phyloP scores from a whole-genome alignment of 2,888 invertebrate species.

The Nesidiocoris tenuis region DNA sequence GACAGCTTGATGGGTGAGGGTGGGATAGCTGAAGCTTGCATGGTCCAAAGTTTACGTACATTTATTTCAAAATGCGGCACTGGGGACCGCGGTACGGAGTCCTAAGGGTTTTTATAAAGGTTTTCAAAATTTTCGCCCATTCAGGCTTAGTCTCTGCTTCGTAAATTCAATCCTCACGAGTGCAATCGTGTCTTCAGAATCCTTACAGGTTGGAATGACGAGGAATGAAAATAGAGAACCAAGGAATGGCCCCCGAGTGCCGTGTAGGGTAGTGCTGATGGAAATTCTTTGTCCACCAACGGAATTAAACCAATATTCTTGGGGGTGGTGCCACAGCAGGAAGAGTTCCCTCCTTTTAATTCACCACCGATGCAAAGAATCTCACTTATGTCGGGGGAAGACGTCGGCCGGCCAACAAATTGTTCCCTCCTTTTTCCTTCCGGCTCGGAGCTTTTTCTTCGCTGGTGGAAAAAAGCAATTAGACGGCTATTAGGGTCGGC shows the following conservation, averaged over 20 bases:
- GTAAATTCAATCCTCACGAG: no score
- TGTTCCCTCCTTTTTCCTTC: background rate
- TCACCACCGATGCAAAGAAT: slow-evolving; percentile 35
- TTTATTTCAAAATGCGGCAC: no score
- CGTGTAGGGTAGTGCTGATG: background rate
- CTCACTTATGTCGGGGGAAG: background rate
- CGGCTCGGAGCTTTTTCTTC: background rate
- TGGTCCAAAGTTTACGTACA: no score
- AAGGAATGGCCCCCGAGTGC: background rate
- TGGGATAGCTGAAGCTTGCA: no score
- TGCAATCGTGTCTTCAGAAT: no score
- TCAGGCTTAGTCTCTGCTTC: no score
- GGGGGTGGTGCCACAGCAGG: slow-evolving; percentile 2
- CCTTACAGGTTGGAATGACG: no score
- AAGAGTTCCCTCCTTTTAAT: slow-evolving; percentile 31
- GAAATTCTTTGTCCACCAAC: slow-evolving; percentile 29
- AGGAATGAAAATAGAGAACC: background rate
- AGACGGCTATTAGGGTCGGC: background rate
- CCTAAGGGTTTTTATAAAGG: no score
- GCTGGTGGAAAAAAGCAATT: slow-evolving; percentile 16
- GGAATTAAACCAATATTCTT: slow-evolving; percentile 38
- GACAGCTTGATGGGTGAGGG: no score
- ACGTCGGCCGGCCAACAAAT: background rate
- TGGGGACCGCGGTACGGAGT: no score
- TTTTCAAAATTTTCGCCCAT: no score